Base-by-base conservation (phyloP, 2,113 vertebrate genomes). In the Psittacara wagleri region DNA sequence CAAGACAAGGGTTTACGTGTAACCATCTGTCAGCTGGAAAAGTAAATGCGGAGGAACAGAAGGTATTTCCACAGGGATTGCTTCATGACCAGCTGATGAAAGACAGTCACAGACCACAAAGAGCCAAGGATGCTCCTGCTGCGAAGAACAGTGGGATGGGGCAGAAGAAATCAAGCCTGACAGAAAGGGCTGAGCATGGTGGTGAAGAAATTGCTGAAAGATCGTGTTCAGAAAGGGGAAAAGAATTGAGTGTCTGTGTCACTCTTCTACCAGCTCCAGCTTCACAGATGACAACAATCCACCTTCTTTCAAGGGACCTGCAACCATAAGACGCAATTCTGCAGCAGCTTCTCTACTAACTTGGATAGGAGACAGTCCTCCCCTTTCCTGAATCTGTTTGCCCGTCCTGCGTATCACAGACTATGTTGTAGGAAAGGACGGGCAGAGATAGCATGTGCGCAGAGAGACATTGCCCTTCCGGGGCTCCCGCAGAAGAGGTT, bases 401-500 rank as follows among this genome's bases (percentile, higher is more conserved):
- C 18, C 23, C 24, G 17, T 23, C 57, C 23, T 22, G 73, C 7
- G 24, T 22, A 59, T 12, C 4, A 5, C 44, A 33, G 25, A 41
- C 78, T 27, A 66, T 43, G 18, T 35, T 41, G 10, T 37, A 44
- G 18, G 17, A n/a, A 49, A 49, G n/a, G 31, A 35, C 11, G 17
- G 28, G 5, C 43, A 39, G 43, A 55, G n/a, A 17, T 0, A 0
- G 20, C 6, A 11, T 7, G 37, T 9, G 17, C 3, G 3, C 3
- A 14, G 11, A 15, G n/a, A 69, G 33, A 25, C 48, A 23, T 3
- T 46, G 69, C n/a, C 31, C 13, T 48, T 52, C 17, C 48, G 3
- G 20, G 6, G 16, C 16, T 46, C 46, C 9, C 0, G 0, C 11
- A 22, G 28, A 37, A 69, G 33, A 12, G 6, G 6, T 27, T 64